Evolutionary conservation across 2,113 vertebrate species (phyloP).

Genomic region (Platysternon megacephalum): DNA sequence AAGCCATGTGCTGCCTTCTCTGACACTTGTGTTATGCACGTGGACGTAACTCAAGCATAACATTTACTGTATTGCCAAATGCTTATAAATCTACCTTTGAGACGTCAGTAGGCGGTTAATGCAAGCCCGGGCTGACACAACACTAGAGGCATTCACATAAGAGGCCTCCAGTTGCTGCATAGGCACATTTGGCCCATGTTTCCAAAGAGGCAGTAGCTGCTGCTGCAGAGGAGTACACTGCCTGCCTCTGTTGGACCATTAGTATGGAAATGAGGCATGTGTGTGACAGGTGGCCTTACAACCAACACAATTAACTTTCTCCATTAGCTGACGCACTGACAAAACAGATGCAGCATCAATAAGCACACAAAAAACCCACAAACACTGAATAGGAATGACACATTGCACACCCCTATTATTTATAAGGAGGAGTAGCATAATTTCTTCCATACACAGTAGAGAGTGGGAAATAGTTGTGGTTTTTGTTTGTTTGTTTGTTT

Average conservation of each 20-base stretch:
- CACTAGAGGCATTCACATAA: constrained; percentile 74
- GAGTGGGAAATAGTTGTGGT: neutral
- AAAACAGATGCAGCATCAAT: constrained; percentile 90
- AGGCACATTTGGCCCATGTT: constrained; percentile 82
- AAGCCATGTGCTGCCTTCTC: neutral
- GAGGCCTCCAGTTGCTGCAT: constrained; percentile 76
- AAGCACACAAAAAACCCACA: constrained; percentile 80
- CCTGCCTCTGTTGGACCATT: constrained; percentile 89
- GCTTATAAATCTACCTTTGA: neutral
- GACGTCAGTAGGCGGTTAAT: constrained; percentile 56
- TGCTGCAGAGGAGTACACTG: constrained; percentile 83
- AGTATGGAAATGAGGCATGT: constrained; percentile 95
- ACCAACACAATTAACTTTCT: constrained; percentile 96
- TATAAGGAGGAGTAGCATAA: constrained; percentile 80
- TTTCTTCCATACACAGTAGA: constrained; percentile 62
- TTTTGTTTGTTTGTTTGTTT: neutral
- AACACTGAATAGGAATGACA: constrained; percentile 80
- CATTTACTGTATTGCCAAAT: neutral
- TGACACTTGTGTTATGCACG: neutral
- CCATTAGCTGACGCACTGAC: constrained; percentile 89
- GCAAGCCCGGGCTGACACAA: constrained; percentile 50
- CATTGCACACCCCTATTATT: constrained; percentile 84
- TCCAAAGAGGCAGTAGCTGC: constrained; percentile 80
- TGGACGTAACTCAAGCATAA: neutral
- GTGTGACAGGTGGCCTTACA: constrained; percentile 96